Evolutionary conservation across 2,797 vertebrate species (phyloP), one percentile per base, ranked within the genome.

Genomic region (Coregonus sp.): DNA sequence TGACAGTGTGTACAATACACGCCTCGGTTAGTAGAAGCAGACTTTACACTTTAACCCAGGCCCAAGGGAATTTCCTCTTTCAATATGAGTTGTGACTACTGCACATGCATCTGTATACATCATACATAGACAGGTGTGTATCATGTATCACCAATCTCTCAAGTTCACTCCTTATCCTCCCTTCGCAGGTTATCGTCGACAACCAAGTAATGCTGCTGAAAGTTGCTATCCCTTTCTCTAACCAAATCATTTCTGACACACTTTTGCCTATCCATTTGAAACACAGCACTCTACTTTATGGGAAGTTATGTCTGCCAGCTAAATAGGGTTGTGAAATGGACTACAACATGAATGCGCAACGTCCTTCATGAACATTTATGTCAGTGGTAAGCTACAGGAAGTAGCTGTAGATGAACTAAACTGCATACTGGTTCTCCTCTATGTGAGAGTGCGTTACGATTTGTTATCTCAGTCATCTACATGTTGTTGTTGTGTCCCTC

Each of bases 31-130:
- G 63, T 29, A 51, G 75, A 29, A 70, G 20, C 2, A 14, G 67
- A 76, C 75, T 70, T 76, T 68, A 50, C 50, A 33, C 63, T 73
- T 63, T 29, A 59, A 18, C 29, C n/a, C 14, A n/a, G 3, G 77
- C 70, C 82, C 72, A 9, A 20, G 18, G 63, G 81, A 86, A 83
- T 89, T 91, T 89, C 89, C 88, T 89, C 25, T 82, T 85, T 84
- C 70, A 84, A 1, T 73, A 59, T 70, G 16, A 51, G 4, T 6
- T 61, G 35, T 82, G 59, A 47, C 37, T 59, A 61, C 25, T 70
- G 54, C 40, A 47, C 11, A 47, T 47, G 11, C 40, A 47, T 47
- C 40, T 47, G 40, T 69, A 14, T 37, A 20, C 67, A 31, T 54
- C 3, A 20, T 25, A 82, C 70, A 56, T 63, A 74, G 18, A 85